phyloP scores from a whole-genome alignment of 2,797 vertebrate genomes.

The Nothura maculosa region DNA sequence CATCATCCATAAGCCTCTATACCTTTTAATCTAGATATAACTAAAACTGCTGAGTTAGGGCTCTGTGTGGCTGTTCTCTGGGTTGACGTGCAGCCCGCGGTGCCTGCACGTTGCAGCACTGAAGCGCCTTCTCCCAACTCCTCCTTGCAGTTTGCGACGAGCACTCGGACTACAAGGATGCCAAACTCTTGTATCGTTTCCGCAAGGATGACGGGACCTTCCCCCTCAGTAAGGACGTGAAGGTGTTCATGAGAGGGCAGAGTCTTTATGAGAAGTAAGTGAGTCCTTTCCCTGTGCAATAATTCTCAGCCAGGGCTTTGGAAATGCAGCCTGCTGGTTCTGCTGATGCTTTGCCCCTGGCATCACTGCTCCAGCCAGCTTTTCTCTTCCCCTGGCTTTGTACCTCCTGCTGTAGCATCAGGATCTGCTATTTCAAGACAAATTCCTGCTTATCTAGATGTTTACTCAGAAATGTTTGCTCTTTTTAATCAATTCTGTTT shows the following conservation, averaged over 20 bases:
- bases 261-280: slow-evolving; percentile 90
- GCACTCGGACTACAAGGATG: slow-evolving; percentile 87
- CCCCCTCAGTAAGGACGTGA: slow-evolving; percentile 88
- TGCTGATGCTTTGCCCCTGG: background rate
- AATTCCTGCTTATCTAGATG: background rate
- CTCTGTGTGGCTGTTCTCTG: background rate
- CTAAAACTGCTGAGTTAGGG: background rate
- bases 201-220: slow-evolving; percentile 92
- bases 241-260: slow-evolving; percentile 89
- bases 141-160: slow-evolving; percentile 88
- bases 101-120: background rate
- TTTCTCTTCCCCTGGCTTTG: background rate
- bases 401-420: accelerated
- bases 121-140: background rate
- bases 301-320: accelerated
- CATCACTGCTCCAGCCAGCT: background rate
- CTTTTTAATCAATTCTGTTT: background rate
- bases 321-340: background rate
- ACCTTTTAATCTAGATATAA: background rate
- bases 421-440: background rate
- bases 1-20: accelerated
- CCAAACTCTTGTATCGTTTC: slow-evolving; percentile 91
- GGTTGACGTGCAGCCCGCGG: accelerated
- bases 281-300: slow-evolving; percentile 51
- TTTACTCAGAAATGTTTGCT: background rate